These are phyloP conservation scores for Tenthredo scrophulariae DNA, from an alignment of 2,888 invertebrate genomes.

Conservation along the genomic window DNA sequence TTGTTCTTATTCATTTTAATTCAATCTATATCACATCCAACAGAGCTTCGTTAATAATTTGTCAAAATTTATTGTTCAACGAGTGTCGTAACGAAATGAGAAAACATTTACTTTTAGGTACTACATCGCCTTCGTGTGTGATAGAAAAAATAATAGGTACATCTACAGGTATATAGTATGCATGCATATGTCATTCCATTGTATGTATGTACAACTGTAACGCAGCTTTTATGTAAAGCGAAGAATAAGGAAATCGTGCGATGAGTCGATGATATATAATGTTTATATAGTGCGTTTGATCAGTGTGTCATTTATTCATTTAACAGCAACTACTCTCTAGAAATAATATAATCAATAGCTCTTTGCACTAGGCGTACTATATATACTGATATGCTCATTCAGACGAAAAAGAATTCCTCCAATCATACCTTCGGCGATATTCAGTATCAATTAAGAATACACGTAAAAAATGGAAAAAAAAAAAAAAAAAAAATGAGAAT, in stretches of 20 bases:
- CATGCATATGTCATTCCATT: background rate
- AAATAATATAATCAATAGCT: background rate
- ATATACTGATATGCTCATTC: background rate
- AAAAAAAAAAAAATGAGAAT: background rate
- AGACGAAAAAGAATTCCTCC: background rate
- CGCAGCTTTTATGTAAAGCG: constrained; percentile 6
- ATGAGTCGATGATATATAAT: constrained; percentile 28
- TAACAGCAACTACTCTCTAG: background rate
- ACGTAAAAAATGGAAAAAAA: background rate
- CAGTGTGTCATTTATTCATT: constrained; percentile 1
- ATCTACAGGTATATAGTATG: background rate
- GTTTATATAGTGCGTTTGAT: constrained; percentile 41
- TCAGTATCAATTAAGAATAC: background rate
- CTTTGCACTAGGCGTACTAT: background rate
- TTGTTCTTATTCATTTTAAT: background rate
- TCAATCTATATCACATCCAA: background rate
- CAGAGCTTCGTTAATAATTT: background rate
- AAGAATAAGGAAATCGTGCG: constrained; percentile 35
- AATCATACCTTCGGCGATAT: background rate
- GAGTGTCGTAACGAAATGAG: background rate
- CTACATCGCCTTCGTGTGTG: background rate
- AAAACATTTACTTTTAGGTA: background rate
- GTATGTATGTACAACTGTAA: background rate
- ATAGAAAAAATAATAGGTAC: too few species aligned
- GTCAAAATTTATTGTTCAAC: background rate